Base-by-base conservation (phyloP, 2,113 vertebrate species). In the Condylura cristata region DNA sequence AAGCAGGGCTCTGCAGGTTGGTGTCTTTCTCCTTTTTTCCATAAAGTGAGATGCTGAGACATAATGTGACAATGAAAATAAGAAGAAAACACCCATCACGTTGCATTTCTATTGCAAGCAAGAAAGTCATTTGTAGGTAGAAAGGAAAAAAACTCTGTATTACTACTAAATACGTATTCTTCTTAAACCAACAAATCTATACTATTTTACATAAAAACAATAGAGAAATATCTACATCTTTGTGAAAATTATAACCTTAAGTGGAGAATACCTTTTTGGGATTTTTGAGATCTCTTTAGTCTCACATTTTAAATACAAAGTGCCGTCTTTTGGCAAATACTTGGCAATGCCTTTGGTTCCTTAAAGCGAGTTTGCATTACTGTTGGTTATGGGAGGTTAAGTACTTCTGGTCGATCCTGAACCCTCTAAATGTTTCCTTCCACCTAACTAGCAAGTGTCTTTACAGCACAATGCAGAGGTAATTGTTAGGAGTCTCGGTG, bases 1-100 rank as follows among this genome's bases (percentile, higher is more conserved):
- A 94, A 97, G 97, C 87, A 97, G 94, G 96, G 96, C 96, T 97
- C 96, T 95, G 96, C 74, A 91, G 89, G 96, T 74, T 82, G 96
- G 96, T 97, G 93, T 96, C 95, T 93, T 5, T 97, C 97, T 86
- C 94, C 97, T 97, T 96, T 96, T 97, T 94, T 22, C 53, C 98
- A 98, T 95, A 89, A 97, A 97, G 97, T 98, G 98, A 98, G 98
- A 98, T 98, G 98, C 98, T 98, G 98, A 98, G 98, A 98, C 98
- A 84, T 98, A 96, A 96, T 96, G 90, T 46, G 97, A 98, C 80
- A 63, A 94, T 97, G 98, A 98, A 98, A 98, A 95, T 32, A 96
- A 98, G 97, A 98, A 96, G 97, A 98, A 97, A 97, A 97, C 91
- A 96, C 96, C 97, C 83, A 13, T 86, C 74, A 93, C 82, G 14